Evolutionary conservation across 2,113 vertebrate species (phyloP), one percentile per base, ranked within the genome.

Genomic region (Dasypus novemcinctus): DNA sequence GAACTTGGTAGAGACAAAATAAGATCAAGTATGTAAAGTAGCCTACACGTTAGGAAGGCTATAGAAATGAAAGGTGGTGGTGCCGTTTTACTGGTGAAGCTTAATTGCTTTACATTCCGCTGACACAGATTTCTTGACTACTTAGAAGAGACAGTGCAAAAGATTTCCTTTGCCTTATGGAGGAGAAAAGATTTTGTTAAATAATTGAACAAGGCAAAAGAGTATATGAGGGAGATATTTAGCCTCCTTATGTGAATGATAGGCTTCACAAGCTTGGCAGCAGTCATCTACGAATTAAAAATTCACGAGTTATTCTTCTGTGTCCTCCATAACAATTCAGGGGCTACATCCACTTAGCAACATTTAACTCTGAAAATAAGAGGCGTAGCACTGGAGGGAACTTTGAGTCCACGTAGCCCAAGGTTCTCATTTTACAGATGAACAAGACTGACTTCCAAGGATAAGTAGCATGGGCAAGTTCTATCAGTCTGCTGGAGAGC

Each of bases 161-260:
- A 57, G 76, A 64, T 92, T 59, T 23, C 87, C 81, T 90, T 84
- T 74, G 69, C 71, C 61, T 74, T 66, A 33, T 33, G 29, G 89
- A 76, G 81, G 57, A 71, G 71, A 72, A 93, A 94, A 89, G 12
- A 75, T 75, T 86, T 84, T 85, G 23, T 74, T 97, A 74, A 96
- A 97, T 97, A 97, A 96, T 96, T 95, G 71, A 97, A 76, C n/a
- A 41, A 64, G 36, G 80, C 61, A 90, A 87, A 97, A 94, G 94
- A 89, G 95, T 89, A 68, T 29, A 96, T 68, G 82, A 95, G 69
- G 90, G 95, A 29, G 93, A 91, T 87, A 86, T 81, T 92, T 93
- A 89, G 91, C 96, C 93, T 82, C 74, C 94, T 97, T 93, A 61
- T 54, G 86, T 88, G 95, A 79, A 89, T 14, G 91, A 75, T 93